phyloP scores from a whole-genome alignment of 2,888 invertebrate genomes.

The Trichacis sp. region DNA sequence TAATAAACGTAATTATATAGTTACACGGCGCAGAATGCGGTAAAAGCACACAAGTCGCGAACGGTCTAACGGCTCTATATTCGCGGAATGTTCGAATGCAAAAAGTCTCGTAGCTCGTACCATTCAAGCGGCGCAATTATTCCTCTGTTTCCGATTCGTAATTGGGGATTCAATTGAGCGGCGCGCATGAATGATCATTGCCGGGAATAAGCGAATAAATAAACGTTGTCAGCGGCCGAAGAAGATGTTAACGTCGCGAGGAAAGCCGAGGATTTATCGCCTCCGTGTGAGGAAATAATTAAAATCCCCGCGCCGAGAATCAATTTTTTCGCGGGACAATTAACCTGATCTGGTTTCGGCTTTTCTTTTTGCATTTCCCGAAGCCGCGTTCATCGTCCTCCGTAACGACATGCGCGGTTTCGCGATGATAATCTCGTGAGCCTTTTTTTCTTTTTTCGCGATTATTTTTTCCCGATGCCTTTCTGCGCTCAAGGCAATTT shows the following conservation, averaged over 20 bases:
- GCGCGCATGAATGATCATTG: neutral
- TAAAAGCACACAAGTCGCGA: slow-evolving; percentile 7
- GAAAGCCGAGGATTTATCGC: slow-evolving; percentile 3
- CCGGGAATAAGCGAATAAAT: neutral
- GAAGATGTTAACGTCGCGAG: neutral
- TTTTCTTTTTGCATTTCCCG: slow-evolving; percentile 2
- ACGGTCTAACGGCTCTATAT: slow-evolving; percentile 11
- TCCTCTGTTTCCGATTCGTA: slow-evolving; percentile 5
- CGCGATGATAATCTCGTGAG: neutral
- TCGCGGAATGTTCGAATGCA: slow-evolving; percentile 1
- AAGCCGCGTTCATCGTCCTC: too few relatives aligned
- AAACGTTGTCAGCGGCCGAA: neutral
- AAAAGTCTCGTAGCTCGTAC: neutral
- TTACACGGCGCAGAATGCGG: slow-evolving; percentile 9
- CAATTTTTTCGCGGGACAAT: neutral
- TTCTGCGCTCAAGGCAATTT: slow-evolving; percentile 29
- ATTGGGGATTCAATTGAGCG: neutral
- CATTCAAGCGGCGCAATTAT: neutral
- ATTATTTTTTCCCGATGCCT: slow-evolving; percentile 19
- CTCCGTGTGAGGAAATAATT: slow-evolving; percentile 3
- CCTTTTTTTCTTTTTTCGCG: slow-evolving; percentile 6
- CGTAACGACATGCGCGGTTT: slow-evolving; percentile 5
- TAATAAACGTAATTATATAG: slow-evolving; percentile 8
- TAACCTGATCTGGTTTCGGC: neutral
- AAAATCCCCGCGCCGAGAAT: neutral